Evolutionary conservation across 2,888 invertebrate species (phyloP).

Genomic region (Agrochola circellaris): DNA sequence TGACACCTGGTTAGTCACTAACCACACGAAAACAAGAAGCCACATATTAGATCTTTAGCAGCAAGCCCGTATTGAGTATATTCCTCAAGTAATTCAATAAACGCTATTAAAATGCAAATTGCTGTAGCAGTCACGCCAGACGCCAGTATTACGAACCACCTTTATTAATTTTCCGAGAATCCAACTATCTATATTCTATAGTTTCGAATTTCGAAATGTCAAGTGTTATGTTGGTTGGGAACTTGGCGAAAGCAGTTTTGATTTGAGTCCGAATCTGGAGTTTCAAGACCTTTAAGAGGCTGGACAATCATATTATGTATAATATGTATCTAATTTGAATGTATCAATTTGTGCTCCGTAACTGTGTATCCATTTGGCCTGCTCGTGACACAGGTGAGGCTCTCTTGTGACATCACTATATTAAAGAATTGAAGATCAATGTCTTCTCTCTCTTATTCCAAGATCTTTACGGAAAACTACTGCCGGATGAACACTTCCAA

Average conservation of each 20-base stretch:
- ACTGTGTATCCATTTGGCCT: not conserved
- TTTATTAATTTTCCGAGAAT: constrained; percentile 5
- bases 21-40: no score
- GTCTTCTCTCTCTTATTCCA: constrained; percentile 8
- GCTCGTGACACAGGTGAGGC: not conserved
- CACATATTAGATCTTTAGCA: not conserved
- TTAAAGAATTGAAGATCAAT: not conserved
- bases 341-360: not conserved
- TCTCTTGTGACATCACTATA: not conserved
- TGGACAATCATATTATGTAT: no score
- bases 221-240: constrained; percentile 9
- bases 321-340: not conserved
- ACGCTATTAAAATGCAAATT: constrained; percentile 14
- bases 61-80: not conserved
- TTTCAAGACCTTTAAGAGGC: not conserved
- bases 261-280: not conserved
- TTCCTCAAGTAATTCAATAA: constrained; percentile 15
- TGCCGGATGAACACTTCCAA: constrained; percentile 12
- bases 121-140: constrained; percentile 2
- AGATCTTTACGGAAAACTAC: constrained; percentile 30
- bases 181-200: not conserved
- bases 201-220: not conserved
- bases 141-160: not conserved
- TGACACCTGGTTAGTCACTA: no score
- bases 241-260: not conserved